Evolutionary conservation across 37 sponge, comb jelly and placozoan species (phyloP), one percentile per base, ranked within the genome.

Genomic region (Tethya wilhelma): DNA sequence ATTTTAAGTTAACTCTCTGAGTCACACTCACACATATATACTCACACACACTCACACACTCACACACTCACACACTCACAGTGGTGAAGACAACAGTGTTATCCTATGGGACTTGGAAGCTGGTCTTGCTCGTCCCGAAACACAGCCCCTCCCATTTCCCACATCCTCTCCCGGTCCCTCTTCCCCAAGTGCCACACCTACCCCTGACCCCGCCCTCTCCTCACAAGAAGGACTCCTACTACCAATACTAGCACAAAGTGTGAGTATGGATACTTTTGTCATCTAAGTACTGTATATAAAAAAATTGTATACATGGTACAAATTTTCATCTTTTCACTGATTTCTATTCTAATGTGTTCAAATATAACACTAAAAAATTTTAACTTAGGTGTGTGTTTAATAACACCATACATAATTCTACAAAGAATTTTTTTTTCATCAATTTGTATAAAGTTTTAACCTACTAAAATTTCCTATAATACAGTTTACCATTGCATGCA

Each of bases 11-110:
- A n/a, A n/a, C n/a, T n/a, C n/a, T n/a, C n/a, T n/a, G n/a, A n/a
- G n/a, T n/a, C n/a, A n/a, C n/a, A n/a, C n/a, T n/a, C n/a, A n/a
- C n/a, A n/a, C n/a, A n/a, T n/a, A n/a, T n/a, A n/a, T n/a, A n/a
- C n/a, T n/a, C n/a, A n/a, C n/a, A n/a, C n/a, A n/a, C n/a, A n/a
- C n/a, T n/a, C n/a, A n/a, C n/a, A n/a, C n/a, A n/a, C n/a, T n/a
- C n/a, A n/a, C n/a, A n/a, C n/a, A n/a, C n/a, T n/a, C n/a, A n/a
- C 17, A 39, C 33, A 6, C 22, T 31, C 23, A 0, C 67, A 84
- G 85, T 41, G 85, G 60, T 40, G 85, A 84, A 44, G 78, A 76
- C 25, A 75, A 68, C 57, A 20, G 28, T 44, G n/a, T 77, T 33
- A 2, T 84, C 36, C 32, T 84, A 22, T 84, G 85, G 85, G 63